Conservation (phyloP, 2,113 vertebrate species). For the Heteronetta atricapilla region DNA sequence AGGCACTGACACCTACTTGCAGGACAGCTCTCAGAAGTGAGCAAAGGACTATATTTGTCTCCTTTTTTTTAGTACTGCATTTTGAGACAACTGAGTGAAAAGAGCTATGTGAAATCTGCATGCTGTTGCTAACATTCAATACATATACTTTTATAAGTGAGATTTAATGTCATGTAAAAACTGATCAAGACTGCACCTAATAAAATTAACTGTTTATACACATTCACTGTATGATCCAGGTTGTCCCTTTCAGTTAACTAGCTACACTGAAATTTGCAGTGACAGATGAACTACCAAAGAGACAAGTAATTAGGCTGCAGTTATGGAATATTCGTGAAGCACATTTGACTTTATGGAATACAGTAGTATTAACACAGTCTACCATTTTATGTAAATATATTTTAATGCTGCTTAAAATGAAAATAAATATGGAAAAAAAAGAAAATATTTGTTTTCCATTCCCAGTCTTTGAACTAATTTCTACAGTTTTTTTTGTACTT, state of each 20-base stretch:
- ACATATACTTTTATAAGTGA: background rate
- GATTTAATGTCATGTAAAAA: background rate
- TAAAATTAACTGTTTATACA: background rate
- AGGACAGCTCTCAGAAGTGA: background rate
- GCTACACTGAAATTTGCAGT: background rate
- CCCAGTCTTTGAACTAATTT: background rate
- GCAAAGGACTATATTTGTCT: background rate
- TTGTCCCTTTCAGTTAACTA: background rate
- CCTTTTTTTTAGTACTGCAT: background rate
- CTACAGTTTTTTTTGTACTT: background rate
- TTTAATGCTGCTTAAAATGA: background rate
- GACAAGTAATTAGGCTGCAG: background rate
- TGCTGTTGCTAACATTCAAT: background rate
- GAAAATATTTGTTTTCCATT: background rate
- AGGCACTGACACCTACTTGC: background rate
- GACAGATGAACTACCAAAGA: background rate
- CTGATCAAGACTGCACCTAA: background rate
- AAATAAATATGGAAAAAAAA: background rate
- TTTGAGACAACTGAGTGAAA: background rate
- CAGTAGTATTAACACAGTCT: background rate
- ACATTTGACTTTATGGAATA: background rate
- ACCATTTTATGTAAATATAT: background rate
- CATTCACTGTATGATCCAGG: background rate
- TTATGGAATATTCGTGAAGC: background rate
- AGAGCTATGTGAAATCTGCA: background rate